These are phyloP conservation scores for Cheirogaleus major DNA, from an alignment of 2,797 vertebrate genomes.

Conservation along the genomic window DNA sequence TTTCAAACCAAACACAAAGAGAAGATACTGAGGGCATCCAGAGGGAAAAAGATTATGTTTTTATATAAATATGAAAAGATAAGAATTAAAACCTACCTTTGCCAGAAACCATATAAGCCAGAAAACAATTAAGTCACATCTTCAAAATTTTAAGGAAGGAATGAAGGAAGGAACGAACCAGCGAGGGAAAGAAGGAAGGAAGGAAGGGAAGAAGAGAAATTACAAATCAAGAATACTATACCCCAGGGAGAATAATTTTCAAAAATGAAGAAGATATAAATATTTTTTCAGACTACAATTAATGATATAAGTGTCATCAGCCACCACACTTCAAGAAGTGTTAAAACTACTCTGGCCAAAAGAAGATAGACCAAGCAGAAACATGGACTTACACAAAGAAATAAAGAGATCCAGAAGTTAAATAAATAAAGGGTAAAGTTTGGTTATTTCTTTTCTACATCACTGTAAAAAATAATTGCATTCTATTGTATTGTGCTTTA, in stretches of 20 bases:
- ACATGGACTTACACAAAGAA: background rate
- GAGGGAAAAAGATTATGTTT: no score
- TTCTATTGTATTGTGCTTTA: background rate
- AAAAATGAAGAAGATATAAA: background rate
- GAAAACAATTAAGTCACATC: background rate
- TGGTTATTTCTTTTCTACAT: background rate
- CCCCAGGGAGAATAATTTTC: background rate
- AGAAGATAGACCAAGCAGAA: background rate
- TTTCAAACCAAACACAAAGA: no score
- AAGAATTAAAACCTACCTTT: background rate
- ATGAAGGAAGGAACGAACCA: fast-evolving
- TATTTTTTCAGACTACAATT: background rate
- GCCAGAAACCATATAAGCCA: background rate
- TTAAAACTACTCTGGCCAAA: background rate
- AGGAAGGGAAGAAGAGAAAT: background rate
- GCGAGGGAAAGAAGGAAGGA: background rate
- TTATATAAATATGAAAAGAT: background rate
- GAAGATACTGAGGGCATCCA: no score
- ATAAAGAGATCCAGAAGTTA: background rate
- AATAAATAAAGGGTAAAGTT: background rate
- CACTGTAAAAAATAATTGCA: background rate
- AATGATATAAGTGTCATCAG: background rate
- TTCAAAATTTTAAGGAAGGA: background rate
- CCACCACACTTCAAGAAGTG: background rate
- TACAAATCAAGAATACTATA: background rate